Conservation (phyloP, 92 coral and sea anemone species). For the Epizoanthus ramosus region DNA sequence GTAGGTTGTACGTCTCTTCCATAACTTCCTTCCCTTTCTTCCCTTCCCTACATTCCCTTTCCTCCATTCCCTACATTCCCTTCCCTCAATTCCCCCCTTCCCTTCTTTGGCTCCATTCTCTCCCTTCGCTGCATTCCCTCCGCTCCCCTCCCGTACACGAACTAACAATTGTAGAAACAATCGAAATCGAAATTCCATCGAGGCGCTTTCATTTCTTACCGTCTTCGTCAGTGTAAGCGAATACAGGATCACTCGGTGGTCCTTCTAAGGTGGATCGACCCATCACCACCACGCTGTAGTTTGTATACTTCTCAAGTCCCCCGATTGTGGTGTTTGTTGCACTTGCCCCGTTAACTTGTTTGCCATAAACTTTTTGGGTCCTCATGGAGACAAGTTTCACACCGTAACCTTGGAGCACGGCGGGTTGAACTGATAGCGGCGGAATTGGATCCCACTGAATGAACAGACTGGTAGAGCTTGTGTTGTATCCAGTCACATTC, state of each 20-base stretch:
- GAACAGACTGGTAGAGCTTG: slow-evolving; percentile 18
- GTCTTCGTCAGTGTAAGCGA: background rate
- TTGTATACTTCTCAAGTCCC: slow-evolving; percentile 10
- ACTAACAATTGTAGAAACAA: too few species aligned
- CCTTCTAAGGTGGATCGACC: slow-evolving; percentile 5
- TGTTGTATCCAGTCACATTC: slow-evolving; percentile 8
- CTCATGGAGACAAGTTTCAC: background rate
- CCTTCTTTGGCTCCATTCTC: too few species aligned
- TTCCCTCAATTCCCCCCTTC: too few species aligned
- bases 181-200: too few species aligned
- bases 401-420: background rate
- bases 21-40: too few species aligned
- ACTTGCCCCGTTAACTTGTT: background rate
- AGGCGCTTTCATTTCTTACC: background rate
- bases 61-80: too few species aligned
- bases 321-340: background rate
- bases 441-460: slow-evolving; percentile 19
- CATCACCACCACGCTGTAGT: slow-evolving; percentile 16
- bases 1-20: too few species aligned
- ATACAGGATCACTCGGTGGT: background rate
- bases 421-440: background rate
- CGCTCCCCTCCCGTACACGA: too few species aligned
- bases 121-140: too few species aligned
- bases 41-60: too few species aligned
- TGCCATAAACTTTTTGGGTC: background rate